Evolutionary conservation across 2,113 vertebrate species (phyloP).

Genomic region (Ranitomeya imitator): DNA sequence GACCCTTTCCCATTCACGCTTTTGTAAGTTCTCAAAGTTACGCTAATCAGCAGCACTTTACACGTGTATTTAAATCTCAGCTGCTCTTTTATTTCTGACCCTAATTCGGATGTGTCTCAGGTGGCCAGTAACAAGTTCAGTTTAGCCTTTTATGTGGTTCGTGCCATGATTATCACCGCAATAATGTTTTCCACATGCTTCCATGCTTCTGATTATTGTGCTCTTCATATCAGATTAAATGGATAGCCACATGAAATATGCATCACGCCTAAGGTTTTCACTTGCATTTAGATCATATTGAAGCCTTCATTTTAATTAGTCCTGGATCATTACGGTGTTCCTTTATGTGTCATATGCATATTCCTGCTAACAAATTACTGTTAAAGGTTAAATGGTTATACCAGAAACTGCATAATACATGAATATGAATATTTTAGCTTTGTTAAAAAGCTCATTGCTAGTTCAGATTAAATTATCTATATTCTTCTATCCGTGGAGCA

Average conservation of each 20-base stretch:
- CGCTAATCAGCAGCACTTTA: constrained; percentile 37
- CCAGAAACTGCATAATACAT: constrained; percentile 27
- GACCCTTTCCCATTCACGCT: constrained; percentile 24
- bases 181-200: constrained; percentile 25
- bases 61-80: constrained; percentile 40
- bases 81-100: constrained; percentile 46
- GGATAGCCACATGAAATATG: constrained; percentile 53
- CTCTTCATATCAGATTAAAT: constrained; percentile 52
- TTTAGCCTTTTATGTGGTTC: constrained; percentile 42
- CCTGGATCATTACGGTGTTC: constrained; percentile 37
- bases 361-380: constrained; percentile 33
- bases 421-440: constrained; percentile 8
- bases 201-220: constrained; percentile 51
- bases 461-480: not conserved
- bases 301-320: constrained; percentile 47
- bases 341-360: not conserved
- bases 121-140: constrained; percentile 4
- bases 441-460: not conserved
- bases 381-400: constrained; percentile 38
- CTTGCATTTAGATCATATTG: constrained; percentile 45
- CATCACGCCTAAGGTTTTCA: constrained; percentile 33
- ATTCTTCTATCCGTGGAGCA: not conserved
- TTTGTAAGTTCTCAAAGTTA: constrained; percentile 10
- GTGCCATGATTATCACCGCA: constrained; percentile 29
- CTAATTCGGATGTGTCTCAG: constrained; percentile 44